Evolutionary conservation across 2,888 invertebrate species (phyloP).

Genomic region (Pandemis cinnamomeana): DNA sequence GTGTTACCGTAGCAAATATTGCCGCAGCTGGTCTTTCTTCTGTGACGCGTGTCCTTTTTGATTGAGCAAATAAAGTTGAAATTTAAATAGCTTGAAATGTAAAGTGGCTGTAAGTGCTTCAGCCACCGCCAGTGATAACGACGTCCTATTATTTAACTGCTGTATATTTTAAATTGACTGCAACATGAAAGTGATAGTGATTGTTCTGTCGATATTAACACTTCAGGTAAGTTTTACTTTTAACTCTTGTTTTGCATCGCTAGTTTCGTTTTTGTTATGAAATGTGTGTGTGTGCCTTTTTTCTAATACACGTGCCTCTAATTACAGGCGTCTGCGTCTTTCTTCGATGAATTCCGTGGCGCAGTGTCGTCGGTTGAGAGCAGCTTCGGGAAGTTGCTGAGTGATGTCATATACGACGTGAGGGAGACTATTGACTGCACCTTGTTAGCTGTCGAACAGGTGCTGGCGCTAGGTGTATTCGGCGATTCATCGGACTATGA

Average conservation of each 20-base stretch:
- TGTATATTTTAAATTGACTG: conserved; percentile 42
- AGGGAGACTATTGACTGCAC: conserved; percentile 71
- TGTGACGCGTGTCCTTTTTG: conserved; percentile 54
- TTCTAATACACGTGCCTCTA: conserved; percentile 19
- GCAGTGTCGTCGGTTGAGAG: conserved; percentile 62
- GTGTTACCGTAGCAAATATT: conserved; percentile 54
- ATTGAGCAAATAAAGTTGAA: conserved; percentile 55
- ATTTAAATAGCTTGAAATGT: conserved; percentile 43
- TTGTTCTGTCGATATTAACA: conserved; percentile 52
- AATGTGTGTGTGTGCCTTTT: not conserved
- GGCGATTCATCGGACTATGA: conserved; percentile 50
- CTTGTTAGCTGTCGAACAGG: conserved; percentile 67
- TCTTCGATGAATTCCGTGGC: conserved; percentile 61
- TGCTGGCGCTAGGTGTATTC: conserved; percentile 53
- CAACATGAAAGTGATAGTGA: conserved; percentile 53
- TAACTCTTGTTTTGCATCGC: not conserved
- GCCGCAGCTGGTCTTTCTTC: conserved; percentile 51
- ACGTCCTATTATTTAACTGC: conserved; percentile 22
- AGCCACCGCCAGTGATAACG: conserved; percentile 28
- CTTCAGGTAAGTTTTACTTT: conserved; percentile 55
- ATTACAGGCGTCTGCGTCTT: conserved; percentile 68
- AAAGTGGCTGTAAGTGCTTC: conserved; percentile 21
- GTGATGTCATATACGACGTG: conserved; percentile 68
- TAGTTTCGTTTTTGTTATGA: not conserved
- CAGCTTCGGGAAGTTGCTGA: conserved; percentile 67